phyloP scores from a whole-genome alignment of 2,797 vertebrate genomes.

The Paguma larvata region DNA sequence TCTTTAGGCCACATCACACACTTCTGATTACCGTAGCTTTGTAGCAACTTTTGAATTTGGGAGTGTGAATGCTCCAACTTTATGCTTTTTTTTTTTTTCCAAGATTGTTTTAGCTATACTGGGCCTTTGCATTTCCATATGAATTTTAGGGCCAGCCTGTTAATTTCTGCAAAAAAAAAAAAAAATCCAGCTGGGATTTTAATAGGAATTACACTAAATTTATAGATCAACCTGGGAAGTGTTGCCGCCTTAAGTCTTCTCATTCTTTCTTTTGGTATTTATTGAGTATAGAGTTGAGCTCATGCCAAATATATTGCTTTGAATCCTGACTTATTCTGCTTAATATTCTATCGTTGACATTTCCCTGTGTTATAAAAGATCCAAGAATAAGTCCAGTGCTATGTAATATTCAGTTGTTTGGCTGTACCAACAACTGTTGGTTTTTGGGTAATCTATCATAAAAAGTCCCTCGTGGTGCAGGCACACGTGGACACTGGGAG shows the following conservation, averaged over 20 bases:
- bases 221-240: neutral
- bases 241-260: conserved; percentile 34
- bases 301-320: conserved; percentile 8
- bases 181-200: neutral
- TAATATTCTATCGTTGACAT: conserved; percentile 10
- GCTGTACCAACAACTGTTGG: neutral
- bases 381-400: neutral
- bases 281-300: conserved; percentile 39
- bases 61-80: conserved; percentile 10
- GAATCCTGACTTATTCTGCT: conserved; percentile 7
- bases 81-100: neutral
- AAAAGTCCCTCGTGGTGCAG: neutral
- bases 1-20: conserved; percentile 16
- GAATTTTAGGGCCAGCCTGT: neutral
- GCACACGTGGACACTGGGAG: neutral
- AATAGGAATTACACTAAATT: neutral
- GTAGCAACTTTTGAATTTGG: conserved; percentile 44
- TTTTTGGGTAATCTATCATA: neutral
- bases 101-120: conserved; percentile 48
- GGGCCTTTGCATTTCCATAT: neutral
- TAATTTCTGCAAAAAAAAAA: conserved; percentile 11
- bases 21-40: conserved; percentile 13
- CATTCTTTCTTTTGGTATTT: conserved; percentile 18
- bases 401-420: neutral
- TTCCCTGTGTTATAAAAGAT: neutral